A percentile compares a stretch with the other conserved stretches of the same genome.
Conservation (phyloP, 2,888 invertebrate genomes). For the Epinotia ramella region DNA sequence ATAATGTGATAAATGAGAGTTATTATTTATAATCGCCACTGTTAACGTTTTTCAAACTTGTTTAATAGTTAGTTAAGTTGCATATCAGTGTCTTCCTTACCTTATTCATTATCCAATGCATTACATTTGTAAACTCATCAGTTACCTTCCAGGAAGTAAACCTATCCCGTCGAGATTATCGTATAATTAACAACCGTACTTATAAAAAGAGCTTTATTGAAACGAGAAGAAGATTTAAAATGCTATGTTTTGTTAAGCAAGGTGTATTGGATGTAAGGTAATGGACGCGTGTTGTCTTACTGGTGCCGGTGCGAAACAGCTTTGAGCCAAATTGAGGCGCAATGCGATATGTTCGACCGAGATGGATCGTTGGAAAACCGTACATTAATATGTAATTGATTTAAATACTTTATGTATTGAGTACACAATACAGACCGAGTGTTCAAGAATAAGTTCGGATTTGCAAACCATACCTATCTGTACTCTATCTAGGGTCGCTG, state of each 20-base stretch:
- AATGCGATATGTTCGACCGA: slow-evolving; percentile 16
- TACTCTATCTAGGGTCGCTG: too few species aligned
- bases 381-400: not conserved
- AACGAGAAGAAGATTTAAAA: not conserved
- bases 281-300: slow-evolving; percentile 30
- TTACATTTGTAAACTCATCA: slow-evolving; percentile 28
- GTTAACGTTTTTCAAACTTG: not conserved
- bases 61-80: not conserved
- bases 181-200: not conserved
- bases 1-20: too few species aligned
- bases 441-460: too few species aligned
- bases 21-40: not conserved
- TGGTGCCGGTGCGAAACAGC: slow-evolving; percentile 17
- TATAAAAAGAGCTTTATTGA: not conserved
- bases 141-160: slow-evolving; percentile 33
- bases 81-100: slow-evolving; percentile 16
- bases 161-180: slow-evolving; percentile 15
- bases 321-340: slow-evolving; percentile 25
- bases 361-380: not conserved
- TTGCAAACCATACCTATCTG: too few species aligned
- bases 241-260: not conserved
- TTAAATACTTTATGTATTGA: not conserved
- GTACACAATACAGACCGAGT: too few species aligned
- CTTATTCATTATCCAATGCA: slow-evolving; percentile 15
- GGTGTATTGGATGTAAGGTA: slow-evolving; percentile 18